phyloP scores from a whole-genome alignment of 2,797 vertebrate genomes.

The Betta splendens region DNA sequence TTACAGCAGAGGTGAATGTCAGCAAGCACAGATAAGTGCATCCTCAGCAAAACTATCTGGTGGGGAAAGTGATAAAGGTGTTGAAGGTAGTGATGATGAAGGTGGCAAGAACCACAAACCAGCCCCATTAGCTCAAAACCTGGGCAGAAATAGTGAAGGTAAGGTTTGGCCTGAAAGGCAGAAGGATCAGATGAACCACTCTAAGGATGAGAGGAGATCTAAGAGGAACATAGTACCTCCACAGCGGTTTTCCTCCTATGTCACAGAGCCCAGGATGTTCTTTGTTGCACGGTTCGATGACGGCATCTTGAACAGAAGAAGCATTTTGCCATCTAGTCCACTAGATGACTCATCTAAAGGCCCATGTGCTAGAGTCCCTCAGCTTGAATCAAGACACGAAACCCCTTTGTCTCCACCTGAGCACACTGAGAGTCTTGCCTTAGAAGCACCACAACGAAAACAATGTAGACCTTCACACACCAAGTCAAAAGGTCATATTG shows the following conservation, averaged over 20 bases:
- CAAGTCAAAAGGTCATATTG: constrained; percentile 24
- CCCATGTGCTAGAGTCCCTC: constrained; percentile 13
- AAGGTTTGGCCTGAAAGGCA: constrained; percentile 17
- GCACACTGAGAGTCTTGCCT: constrained; percentile 25
- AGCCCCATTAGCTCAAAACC: constrained; percentile 10
- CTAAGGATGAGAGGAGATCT: constrained; percentile 76
- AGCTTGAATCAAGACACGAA: constrained; percentile 48
- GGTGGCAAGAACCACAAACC: constrained; percentile 22
- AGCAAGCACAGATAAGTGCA: constrained; percentile 12
- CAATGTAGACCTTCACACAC: constrained; percentile 19
- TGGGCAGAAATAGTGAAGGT: constrained; percentile 7
- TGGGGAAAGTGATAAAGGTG: constrained; percentile 14
- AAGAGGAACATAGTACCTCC: constrained; percentile 89
- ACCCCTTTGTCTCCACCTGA: constrained; percentile 10
- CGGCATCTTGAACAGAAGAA: constrained; percentile 72
- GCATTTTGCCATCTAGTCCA: constrained; percentile 33
- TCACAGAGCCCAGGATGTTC: constrained; percentile 85
- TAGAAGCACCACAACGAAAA: constrained; percentile 28
- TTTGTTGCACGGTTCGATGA: constrained; percentile 82
- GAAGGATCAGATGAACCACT: constrained; percentile 56
- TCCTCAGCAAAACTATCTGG: constrained; percentile 5
- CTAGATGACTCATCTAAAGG: constrained; percentile 28
- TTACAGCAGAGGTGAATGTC: constrained; percentile 4
- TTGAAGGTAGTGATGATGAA: neutral
- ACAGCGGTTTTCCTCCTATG: constrained; percentile 89